Base-by-base conservation (phyloP, 2,113 vertebrate genomes). In the Condylura cristata region DNA sequence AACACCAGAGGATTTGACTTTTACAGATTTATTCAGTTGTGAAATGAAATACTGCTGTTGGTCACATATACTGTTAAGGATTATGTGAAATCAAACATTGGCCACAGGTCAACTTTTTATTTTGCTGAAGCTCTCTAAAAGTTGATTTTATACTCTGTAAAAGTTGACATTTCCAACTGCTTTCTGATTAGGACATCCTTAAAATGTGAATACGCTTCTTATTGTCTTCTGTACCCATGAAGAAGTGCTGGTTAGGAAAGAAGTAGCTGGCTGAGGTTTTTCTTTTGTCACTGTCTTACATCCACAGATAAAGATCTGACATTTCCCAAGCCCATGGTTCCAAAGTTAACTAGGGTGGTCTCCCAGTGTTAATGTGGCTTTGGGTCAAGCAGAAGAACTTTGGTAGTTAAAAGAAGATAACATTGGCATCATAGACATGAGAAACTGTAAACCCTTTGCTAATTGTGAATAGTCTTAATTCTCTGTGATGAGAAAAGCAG, bases 91-190 rank as follows among this genome's bases (percentile, higher is more conserved):
- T 83, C 83, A 86, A 90, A 80, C 74, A 37, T 16, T 85, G 56
- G 71, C 53, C 41, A 37, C 3, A 20, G 72, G 46, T 65, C 75
- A 66, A 44, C 82, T 37, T 75, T 85, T 86, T 82, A 70, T 91
- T 97, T 89, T 22, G 48, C 39, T 12, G 46, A 66, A 60, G 32
- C 30, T 41, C 61, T 87, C 20, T 70, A 90, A 88, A 87, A 76
- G 83, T 71, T 87, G 82, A 72, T 39, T 95, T 70, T 70, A 88
- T 90, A 76, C 30, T n/a, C 86, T 92, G n/a, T n/a, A n/a, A n/a
- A n/a, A n/a, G n/a, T 79, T 95, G 86, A 90, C 14, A 81, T 18
- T 14, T n/a, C 30, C 61, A 66, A 5, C 2, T 61, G 46, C 41
- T 90, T 34, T 75, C 76, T 90, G 32, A 70, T 87, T 87, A 61